Conservation (phyloP, 2,888 invertebrate species). For the Elegia similella region DNA sequence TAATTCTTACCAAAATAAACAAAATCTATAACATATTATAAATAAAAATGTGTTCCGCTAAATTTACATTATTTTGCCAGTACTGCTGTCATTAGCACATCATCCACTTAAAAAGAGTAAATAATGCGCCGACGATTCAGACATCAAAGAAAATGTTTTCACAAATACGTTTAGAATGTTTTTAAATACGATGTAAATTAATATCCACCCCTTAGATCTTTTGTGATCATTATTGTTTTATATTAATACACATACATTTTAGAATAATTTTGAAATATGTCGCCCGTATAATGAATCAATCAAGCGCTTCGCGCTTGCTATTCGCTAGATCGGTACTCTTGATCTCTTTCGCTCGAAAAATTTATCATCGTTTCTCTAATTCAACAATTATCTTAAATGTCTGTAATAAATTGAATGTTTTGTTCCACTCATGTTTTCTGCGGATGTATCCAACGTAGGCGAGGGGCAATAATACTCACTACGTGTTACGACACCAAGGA, state of each 20-base stretch:
- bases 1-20: too few relatives aligned
- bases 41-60: too few relatives aligned
- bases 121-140: slow-evolving; percentile 34
- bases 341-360: background rate
- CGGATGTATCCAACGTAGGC: too few relatives aligned
- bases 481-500: background rate
- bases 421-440: too few relatives aligned
- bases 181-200: slow-evolving; percentile 25
- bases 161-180: slow-evolving; percentile 31
- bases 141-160: slow-evolving; percentile 40
- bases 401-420: too few relatives aligned
- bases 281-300: background rate
- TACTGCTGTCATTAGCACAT: slow-evolving; percentile 9
- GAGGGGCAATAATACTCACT: background rate
- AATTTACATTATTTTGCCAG: background rate
- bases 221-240: slow-evolving; percentile 29
- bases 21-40: too few relatives aligned
- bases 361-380: background rate
- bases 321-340: background rate
- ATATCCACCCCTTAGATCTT: slow-evolving; percentile 24
- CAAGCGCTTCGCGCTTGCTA: background rate
- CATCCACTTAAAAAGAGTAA: slow-evolving; percentile 24
- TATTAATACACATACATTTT: slow-evolving; percentile 18
- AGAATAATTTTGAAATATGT: background rate
- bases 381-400: background rate